These are phyloP conservation scores for Oenanthe oenanthe DNA, from an alignment of 2,113 vertebrate species.

Conservation along the genomic window DNA sequence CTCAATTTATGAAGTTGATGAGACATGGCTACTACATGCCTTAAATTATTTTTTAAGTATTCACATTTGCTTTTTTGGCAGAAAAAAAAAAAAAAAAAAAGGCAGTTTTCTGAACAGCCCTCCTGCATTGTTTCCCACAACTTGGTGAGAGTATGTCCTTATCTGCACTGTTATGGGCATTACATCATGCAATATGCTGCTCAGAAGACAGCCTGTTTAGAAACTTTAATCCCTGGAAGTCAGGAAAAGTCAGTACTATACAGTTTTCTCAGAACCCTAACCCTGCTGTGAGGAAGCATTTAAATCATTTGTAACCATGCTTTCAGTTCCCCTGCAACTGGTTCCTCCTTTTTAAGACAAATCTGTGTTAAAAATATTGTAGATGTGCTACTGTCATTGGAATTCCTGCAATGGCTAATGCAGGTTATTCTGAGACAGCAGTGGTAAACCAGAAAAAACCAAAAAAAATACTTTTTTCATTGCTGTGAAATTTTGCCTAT, in stretches of 20 bases:
- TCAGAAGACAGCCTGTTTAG: background rate
- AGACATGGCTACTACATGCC: background rate
- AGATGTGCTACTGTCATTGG: background rate
- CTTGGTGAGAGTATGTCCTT: background rate
- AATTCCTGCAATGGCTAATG: background rate
- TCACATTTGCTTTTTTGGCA: background rate
- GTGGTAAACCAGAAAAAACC: background rate
- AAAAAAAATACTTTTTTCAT: accelerated
- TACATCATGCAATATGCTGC: background rate
- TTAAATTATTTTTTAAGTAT: background rate
- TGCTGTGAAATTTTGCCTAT: background rate
- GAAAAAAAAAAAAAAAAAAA: accelerated
- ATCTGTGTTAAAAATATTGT: background rate
- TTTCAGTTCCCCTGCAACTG: background rate
- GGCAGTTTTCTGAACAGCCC: background rate
- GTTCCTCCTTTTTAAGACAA: background rate
- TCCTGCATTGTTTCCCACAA: background rate
- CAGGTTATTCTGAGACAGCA: background rate
- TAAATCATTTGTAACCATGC: background rate
- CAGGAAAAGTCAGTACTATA: background rate
- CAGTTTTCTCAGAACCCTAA: background rate
- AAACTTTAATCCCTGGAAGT: background rate
- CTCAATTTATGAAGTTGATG: background rate
- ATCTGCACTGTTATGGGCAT: background rate
- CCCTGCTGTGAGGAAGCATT: background rate